These are phyloP conservation scores for Hipposideros armiger DNA, from an alignment of 2,113 vertebrate species.

Conservation along the genomic window DNA sequence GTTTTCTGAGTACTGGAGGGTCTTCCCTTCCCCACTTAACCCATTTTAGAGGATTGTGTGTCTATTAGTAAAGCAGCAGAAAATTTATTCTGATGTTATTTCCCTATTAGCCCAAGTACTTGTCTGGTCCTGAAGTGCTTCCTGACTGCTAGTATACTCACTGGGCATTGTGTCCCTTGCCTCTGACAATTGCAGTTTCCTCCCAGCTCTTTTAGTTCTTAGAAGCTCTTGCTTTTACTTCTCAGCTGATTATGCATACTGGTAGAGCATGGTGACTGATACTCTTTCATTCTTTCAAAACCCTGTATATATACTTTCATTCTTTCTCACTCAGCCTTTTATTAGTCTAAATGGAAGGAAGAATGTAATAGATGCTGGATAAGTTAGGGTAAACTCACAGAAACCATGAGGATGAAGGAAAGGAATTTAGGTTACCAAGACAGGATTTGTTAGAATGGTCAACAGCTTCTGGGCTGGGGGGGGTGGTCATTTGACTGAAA, in stretches of 20 bases:
- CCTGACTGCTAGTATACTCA: background rate
- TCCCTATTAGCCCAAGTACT: background rate
- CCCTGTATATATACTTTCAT: background rate
- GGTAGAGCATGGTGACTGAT: background rate
- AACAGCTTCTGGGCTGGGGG: background rate
- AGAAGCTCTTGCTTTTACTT: constrained; percentile 5
- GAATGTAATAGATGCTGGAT: background rate
- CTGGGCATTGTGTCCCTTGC: background rate
- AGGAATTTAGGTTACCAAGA: constrained; percentile 7
- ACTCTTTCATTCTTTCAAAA: background rate
- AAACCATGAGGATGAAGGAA: constrained; percentile 2
- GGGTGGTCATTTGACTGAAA: background rate
- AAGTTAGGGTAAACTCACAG: background rate
- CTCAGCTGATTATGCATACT: background rate
- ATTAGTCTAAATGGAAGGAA: background rate
- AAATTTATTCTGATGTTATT: constrained; percentile 1
- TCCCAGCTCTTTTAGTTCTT: background rate
- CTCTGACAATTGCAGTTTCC: background rate
- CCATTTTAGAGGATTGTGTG: constrained; percentile 24
- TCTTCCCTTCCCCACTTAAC: background rate
- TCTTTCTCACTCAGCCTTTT: constrained; percentile 17
- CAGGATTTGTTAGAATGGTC: background rate
- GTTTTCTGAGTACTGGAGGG: constrained; percentile 32
- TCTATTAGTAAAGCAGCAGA: constrained; percentile 42
- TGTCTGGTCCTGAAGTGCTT: background rate